These are phyloP conservation scores for Pogoniulus pusillus DNA, from an alignment of 2,797 vertebrate genomes.

Conservation along the genomic window DNA sequence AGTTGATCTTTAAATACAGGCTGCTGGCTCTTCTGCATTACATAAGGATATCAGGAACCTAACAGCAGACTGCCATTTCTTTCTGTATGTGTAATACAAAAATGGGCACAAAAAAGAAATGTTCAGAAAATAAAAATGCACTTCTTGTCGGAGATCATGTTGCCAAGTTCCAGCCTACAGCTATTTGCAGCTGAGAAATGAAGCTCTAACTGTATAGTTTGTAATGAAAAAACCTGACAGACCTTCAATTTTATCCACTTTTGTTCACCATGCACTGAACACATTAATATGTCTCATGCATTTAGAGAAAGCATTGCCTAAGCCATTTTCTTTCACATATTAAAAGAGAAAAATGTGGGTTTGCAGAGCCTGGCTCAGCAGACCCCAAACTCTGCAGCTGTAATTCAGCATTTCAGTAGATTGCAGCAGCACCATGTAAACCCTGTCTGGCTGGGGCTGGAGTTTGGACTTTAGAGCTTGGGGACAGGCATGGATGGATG, in stretches of 20 bases:
- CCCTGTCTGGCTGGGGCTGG: rapidly evolving
- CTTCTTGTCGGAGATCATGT: not conserved
- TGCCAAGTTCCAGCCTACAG: not conserved
- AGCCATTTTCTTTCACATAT: not conserved
- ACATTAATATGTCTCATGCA: not conserved
- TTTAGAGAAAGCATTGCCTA: not conserved
- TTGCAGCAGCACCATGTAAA: not conserved
- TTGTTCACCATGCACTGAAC: not conserved
- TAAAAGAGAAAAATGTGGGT: not conserved
- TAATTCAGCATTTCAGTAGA: not conserved
- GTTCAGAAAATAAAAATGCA: not conserved
- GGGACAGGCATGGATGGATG: rapidly evolving
- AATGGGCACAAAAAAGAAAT: not conserved
- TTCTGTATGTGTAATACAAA: not conserved
- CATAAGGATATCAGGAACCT: not conserved
- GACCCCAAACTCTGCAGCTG: not conserved
- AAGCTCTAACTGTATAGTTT: not conserved
- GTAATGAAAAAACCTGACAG: not conserved
- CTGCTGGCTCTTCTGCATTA: not conserved
- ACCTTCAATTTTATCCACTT: conserved; percentile 7
- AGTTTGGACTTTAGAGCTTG: not conserved
- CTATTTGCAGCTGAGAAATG: conserved; percentile 5
- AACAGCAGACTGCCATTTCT: not conserved
- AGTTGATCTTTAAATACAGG: not conserved
- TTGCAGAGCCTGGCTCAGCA: not conserved